A percentile compares a stretch with the other conserved stretches of the same genome.
Evolutionary conservation across 2,888 invertebrate species (phyloP).

Genomic region (Diabrotica balteata): DNA sequence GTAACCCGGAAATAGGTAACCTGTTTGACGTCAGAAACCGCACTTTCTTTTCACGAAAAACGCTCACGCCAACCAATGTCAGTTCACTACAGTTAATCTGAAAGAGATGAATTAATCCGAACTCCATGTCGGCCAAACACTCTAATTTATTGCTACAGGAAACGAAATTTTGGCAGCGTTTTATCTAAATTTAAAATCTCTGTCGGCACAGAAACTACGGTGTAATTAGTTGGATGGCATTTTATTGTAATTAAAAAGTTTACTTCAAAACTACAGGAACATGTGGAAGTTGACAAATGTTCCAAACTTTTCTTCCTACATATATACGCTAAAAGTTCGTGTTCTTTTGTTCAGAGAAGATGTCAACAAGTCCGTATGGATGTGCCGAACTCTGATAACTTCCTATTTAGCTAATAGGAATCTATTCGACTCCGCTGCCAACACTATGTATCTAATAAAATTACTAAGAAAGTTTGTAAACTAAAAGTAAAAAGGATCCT

Average conservation of each 20-base stretch:
- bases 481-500: constrained; percentile 1
- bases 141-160: constrained; percentile 59
- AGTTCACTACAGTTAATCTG: constrained; percentile 60
- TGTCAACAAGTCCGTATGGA: constrained; percentile 25
- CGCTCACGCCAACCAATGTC: constrained; percentile 57
- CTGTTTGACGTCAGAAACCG: constrained; percentile 4
- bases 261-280: constrained; percentile 45
- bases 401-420: constrained; percentile 23
- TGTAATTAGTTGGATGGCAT: constrained; percentile 60
- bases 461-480: constrained; percentile 9
- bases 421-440: constrained; percentile 8
- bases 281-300: constrained; percentile 39
- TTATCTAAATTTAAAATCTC: constrained; percentile 63
- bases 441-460: constrained; percentile 11
- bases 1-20: constrained; percentile 2
- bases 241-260: constrained; percentile 60
- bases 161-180: constrained; percentile 62
- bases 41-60: constrained; percentile 41
- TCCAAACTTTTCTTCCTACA: constrained; percentile 22
- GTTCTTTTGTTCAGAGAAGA: constrained; percentile 18
- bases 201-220: constrained; percentile 55
- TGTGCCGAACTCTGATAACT: constrained; percentile 26
- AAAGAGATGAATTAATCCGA: constrained; percentile 63
- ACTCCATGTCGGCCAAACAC: constrained; percentile 59
- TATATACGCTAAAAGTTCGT: constrained; percentile 14